Evolutionary conservation across 2,888 invertebrate species (phyloP).

Genomic region (Drosophila kanekoi): DNA sequence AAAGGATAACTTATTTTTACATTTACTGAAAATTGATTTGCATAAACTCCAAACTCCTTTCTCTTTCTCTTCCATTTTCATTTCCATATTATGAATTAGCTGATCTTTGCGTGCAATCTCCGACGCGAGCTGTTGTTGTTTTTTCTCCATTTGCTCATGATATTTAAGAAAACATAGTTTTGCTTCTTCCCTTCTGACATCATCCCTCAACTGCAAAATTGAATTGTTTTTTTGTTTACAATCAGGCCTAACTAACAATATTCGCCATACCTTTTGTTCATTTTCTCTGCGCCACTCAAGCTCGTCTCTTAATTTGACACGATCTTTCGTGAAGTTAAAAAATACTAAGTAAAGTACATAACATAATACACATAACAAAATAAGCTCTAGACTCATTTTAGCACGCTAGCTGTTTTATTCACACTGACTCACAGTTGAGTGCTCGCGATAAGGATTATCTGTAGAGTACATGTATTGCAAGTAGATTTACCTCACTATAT

Average conservation of each 20-base stretch:
- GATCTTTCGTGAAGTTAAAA: not conserved
- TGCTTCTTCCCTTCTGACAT: not conserved
- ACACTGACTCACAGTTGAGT: not conserved
- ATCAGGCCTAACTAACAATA: not conserved
- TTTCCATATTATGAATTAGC: not conserved
- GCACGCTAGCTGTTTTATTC: not conserved
- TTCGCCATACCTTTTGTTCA: not conserved
- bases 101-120: not conserved
- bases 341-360: not conserved
- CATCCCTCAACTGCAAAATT: not conserved
- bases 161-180: not conserved
- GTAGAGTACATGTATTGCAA: too few species aligned
- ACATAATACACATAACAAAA: not conserved
- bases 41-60: too few species aligned
- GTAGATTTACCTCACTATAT: too few species aligned
- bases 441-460: not conserved
- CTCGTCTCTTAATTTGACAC: not conserved
- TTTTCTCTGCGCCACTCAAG: not conserved
- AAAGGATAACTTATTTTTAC: too few species aligned
- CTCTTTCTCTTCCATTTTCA: not conserved
- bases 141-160: not conserved
- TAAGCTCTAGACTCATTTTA: not conserved
- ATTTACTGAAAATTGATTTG: too few species aligned
- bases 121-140: not conserved
- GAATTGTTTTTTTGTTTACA: not conserved